Base-by-base conservation (phyloP, 2,113 vertebrate genomes). In the Phyllopteryx taeniolatus region DNA sequence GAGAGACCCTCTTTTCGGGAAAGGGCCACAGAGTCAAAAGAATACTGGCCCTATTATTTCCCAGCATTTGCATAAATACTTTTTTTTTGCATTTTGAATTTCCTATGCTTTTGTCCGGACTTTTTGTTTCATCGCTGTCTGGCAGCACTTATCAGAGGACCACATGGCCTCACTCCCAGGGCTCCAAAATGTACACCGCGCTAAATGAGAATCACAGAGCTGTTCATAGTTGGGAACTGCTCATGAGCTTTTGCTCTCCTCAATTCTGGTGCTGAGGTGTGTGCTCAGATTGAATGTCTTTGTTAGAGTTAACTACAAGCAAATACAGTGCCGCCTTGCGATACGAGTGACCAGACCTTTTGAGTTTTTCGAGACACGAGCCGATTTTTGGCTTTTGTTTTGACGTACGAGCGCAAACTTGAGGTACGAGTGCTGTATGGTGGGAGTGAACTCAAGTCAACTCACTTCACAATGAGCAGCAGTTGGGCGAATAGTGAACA, bases 61-160 rank as follows among this genome's bases (percentile, higher is more conserved):
- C 53, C 74, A 83, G 70, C 85, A 89, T 92, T 91, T 91, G 89
- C 91, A 90, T 91, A 81, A 83, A 83, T 79, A 81, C 71, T 72
- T 80, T 80, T 80, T 80, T 88, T 82, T 46, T 8, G 80, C 82
- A 83, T 72, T 59, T 72, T 6, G 54, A 56, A 67, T 76, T 74
- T 83, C 78, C 20, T 27, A 42, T 1, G 70, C 69, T 84, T 83
- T 88, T 82, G 82, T 84, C 69, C 44, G 1, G 20, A 10, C 20
- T 14, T 78, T 76, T 67, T 73, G 62, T 74, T 74, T 75, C 35
- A 1, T 59, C 62, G 57, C 44, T 67, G 47, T 75, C 56, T 74
- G 70, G 67, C 67, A 44, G 72, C 0, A 46, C 31, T 79, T 73
- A 71, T 80, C 71, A 76, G 70, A 31, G 73, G 71, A 74, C 68